Percentiles rank a stretch among this genome's conserved stretches.
Conservation (phyloP, 2,113 vertebrate species). For the Entomyzon cyanotis region DNA sequence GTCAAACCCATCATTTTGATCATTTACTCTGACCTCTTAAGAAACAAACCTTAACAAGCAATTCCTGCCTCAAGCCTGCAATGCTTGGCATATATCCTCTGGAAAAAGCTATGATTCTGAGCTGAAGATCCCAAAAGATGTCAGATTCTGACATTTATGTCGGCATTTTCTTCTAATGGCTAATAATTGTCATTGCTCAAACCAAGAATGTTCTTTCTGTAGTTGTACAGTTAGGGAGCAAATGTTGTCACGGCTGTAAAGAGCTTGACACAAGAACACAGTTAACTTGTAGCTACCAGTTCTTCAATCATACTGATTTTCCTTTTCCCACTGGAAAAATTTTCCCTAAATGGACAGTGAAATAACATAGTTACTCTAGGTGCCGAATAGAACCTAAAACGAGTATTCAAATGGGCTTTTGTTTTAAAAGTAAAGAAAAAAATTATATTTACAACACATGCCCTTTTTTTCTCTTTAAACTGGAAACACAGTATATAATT, state of each 20-base stretch:
- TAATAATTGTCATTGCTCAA: not conserved
- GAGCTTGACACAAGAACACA: not conserved
- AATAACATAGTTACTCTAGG: not conserved
- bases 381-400: not conserved
- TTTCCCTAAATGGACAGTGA: conserved; percentile 10
- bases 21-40: not conserved
- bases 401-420: not conserved
- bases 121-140: not conserved
- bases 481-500: conserved; percentile 77
- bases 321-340: not conserved
- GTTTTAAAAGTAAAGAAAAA: conserved; percentile 1
- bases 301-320: not conserved
- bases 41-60: not conserved
- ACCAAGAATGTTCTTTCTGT: not conserved
- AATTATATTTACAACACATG: conserved; percentile 60
- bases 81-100: not conserved
- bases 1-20: not conserved
- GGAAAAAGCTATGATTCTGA: not conserved
- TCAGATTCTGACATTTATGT: not conserved
- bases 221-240: not conserved
- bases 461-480: conserved; percentile 69
- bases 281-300: not conserved
- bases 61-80: not conserved
- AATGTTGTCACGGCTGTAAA: not conserved
- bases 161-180: not conserved